Percentiles rank a stretch among this genome's conserved stretches.
phyloP scores from a whole-genome alignment of 2,888 invertebrate species.

The Cataglyphis albicans region DNA sequence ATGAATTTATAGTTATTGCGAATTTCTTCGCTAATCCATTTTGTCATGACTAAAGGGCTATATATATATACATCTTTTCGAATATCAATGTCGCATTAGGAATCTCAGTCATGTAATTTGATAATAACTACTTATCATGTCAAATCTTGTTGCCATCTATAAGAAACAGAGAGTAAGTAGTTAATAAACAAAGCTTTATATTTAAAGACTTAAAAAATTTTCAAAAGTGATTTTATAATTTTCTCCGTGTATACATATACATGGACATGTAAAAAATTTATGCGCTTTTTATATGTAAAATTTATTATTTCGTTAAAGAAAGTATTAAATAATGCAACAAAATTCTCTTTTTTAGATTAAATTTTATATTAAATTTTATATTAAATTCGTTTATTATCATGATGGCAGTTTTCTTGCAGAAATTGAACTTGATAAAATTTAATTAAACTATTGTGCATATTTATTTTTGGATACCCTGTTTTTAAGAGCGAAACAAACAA shows the following conservation, averaged over 20 bases:
- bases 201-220: constrained; percentile 44
- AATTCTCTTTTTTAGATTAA: neutral
- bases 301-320: constrained; percentile 67
- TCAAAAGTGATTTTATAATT: constrained; percentile 57
- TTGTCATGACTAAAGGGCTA: neutral
- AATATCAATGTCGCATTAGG: constrained; percentile 33
- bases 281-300: constrained; percentile 61
- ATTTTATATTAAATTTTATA: constrained; percentile 10
- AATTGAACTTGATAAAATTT: constrained; percentile 67
- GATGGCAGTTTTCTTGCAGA: constrained; percentile 63
- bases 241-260: constrained; percentile 26
- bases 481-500: constrained; percentile 53
- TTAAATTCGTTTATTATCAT: constrained; percentile 58
- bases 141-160: constrained; percentile 4
- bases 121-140: constrained; percentile 30
- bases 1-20: neutral
- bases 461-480: constrained; percentile 59
- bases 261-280: constrained; percentile 41
- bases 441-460: constrained; percentile 63
- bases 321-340: constrained; percentile 54
- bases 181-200: constrained; percentile 54
- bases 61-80: neutral
- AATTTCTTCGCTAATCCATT: constrained; percentile 6
- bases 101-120: constrained; percentile 24
- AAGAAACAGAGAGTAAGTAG: constrained; percentile 39